phyloP scores from a whole-genome alignment of 2,888 invertebrate genomes.

The Pollenia angustigena region DNA sequence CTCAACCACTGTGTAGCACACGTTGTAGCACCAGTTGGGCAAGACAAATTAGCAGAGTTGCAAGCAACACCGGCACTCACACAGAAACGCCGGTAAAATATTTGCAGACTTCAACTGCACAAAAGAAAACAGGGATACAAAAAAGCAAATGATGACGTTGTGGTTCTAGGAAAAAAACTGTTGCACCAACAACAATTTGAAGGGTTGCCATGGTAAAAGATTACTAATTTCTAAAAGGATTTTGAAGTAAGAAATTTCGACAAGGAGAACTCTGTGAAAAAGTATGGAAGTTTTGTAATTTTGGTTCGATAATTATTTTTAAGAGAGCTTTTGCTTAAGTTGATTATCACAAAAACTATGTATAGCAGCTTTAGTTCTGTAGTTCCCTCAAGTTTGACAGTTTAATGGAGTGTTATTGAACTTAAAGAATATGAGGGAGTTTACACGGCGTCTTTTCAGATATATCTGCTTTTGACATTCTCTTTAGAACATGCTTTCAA shows the following conservation, averaged over 20 bases:
- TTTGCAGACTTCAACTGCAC: slow-evolving; percentile 46
- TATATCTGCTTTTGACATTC: no score
- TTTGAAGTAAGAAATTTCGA: neutral
- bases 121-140: neutral
- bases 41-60: slow-evolving; percentile 2
- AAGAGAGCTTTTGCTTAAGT: no score
- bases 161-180: slow-evolving; percentile 18
- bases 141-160: slow-evolving; percentile 49
- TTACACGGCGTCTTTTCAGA: no score
- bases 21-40: neutral
- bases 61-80: neutral
- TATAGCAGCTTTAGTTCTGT: no score
- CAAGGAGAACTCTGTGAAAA: neutral
- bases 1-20: neutral
- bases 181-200: slow-evolving; percentile 39
- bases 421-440: no score
- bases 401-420: no score
- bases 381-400: no score
- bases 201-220: slow-evolving; percentile 6
- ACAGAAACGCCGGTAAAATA: neutral
- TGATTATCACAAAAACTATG: no score
- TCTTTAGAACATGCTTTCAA: no score
- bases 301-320: no score
- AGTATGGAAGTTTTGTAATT: no score
- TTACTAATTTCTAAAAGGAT: slow-evolving; percentile 14